Base-by-base conservation (phyloP, 2,797 vertebrate genomes). In the Sebastes minor region DNA sequence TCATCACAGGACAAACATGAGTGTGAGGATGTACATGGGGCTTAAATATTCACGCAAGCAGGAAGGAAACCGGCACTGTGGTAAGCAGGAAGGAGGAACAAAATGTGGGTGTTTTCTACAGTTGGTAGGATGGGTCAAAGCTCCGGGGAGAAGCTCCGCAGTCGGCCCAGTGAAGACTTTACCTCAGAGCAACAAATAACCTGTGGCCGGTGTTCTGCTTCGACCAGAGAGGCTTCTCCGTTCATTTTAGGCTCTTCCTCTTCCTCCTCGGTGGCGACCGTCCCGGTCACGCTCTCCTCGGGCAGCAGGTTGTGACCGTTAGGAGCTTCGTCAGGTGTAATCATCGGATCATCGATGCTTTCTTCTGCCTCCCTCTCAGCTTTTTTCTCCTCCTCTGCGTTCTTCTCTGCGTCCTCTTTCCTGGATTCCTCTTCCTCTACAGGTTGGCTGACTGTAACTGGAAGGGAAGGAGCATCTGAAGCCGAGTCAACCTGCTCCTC, bases 171-270 rank as follows among this genome's bases (percentile, higher is more conserved):
- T 93, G 91, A 96, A 89, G 84, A 84, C 90, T 97, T 99, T 99
- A 99, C 98, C 98, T 99, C 98, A 89, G 98, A 98, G 95, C 97
- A 99, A 98, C 97, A 99, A 96, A 99, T 98, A 97, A 99, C 97
- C 95, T 99, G 96, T 88, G 97, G 95, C 86, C 96, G 95, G 72
- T 91, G 94, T 89, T 97, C 97, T 87, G 94, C 93, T 94, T 97
- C 98, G 85, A 93, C 89, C 90, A 95, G 94, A 83, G 95, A 95
- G 81, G 96, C 92, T 88, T 98, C 97, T 91, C 99, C 98, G 60
- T 99, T 99, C 91, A 99, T 88, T 96, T 86, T 96, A 56, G 96
- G 96, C 69, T 94, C 93, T 81, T 97, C 94, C 74, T 96, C 94
- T 12, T 57, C 56, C 27, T 59, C 57, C 8, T 28, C 62, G 3